Evolutionary conservation across 2,113 vertebrate species (phyloP).

Genomic region (Orycteropus afer): DNA sequence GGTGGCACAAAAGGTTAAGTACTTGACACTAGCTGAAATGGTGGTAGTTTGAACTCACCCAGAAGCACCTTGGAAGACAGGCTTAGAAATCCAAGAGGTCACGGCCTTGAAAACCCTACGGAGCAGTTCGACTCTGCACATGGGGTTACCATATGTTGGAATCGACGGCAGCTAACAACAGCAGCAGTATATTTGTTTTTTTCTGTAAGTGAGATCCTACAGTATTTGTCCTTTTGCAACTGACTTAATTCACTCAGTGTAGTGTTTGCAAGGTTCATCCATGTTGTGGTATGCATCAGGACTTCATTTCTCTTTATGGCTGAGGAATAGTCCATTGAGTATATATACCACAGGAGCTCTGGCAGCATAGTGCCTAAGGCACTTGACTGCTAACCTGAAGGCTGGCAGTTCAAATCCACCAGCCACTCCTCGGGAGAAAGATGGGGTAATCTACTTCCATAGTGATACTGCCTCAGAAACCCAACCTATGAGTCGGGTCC

Average conservation of each 20-base stretch:
- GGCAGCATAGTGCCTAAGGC: too few species aligned
- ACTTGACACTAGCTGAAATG: not conserved
- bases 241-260: not conserved
- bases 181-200: not conserved
- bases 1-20: not conserved
- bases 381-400: too few species aligned
- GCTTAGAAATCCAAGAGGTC: not conserved
- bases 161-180: not conserved
- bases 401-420: too few species aligned
- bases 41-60: not conserved
- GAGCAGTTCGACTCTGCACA: not conserved
- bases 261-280: not conserved
- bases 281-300: not conserved
- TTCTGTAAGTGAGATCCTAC: not conserved
- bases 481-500: too few species aligned
- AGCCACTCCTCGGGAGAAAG: too few species aligned
- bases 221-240: not conserved
- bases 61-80: not conserved
- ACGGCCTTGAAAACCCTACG: not conserved
- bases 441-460: too few species aligned
- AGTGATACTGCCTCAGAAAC: too few species aligned
- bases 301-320: not conserved
- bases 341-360: too few species aligned
- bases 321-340: not conserved
- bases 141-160: not conserved